Percentiles rank a stretch among this genome's conserved stretches.
These are phyloP conservation scores for Cryptocephalus primarius DNA, from an alignment of 2,888 invertebrate genomes.

Conservation along the genomic window DNA sequence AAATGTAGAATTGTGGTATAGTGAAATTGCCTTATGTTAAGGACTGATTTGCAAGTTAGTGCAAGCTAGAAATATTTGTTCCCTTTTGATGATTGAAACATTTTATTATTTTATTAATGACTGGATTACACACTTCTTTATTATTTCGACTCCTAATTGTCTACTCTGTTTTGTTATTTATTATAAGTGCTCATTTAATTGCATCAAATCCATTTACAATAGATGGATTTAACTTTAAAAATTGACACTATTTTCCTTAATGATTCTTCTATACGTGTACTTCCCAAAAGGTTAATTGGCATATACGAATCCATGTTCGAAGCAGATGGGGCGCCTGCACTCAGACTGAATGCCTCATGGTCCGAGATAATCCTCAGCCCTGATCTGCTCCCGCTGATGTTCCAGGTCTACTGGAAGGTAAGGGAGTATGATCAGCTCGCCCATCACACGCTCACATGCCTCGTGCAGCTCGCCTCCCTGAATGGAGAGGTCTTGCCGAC, in stretches of 20 bases:
- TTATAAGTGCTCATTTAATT: no score
- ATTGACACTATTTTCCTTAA: slow-evolving; percentile 14
- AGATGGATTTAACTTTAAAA: no score
- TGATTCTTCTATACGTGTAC: slow-evolving; percentile 13
- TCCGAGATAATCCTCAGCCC: slow-evolving; percentile 65
- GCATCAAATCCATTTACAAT: no score
- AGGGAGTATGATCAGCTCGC: slow-evolving; percentile 62
- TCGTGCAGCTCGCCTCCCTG: slow-evolving; percentile 68
- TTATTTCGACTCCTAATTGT: no score
- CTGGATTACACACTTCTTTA: no score
- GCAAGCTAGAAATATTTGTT: no score
- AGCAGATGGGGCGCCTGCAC: slow-evolving; percentile 48
- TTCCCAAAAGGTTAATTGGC: slow-evolving; percentile 59
- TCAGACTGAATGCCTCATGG: slow-evolving; percentile 60
- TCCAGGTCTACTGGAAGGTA: slow-evolving; percentile 73
- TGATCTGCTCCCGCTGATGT: slow-evolving; percentile 64
- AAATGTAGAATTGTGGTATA: no score
- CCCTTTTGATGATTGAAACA: no score
- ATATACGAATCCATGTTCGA: slow-evolving; percentile 60
- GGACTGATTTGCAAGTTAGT: no score
- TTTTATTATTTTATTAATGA: no score
- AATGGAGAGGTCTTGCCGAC: slow-evolving; percentile 44
- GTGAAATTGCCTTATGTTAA: no score
- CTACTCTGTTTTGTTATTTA: no score
- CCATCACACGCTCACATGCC: slow-evolving; percentile 68